Conservation (phyloP, 2,113 vertebrate species). For the Naja naja region DNA sequence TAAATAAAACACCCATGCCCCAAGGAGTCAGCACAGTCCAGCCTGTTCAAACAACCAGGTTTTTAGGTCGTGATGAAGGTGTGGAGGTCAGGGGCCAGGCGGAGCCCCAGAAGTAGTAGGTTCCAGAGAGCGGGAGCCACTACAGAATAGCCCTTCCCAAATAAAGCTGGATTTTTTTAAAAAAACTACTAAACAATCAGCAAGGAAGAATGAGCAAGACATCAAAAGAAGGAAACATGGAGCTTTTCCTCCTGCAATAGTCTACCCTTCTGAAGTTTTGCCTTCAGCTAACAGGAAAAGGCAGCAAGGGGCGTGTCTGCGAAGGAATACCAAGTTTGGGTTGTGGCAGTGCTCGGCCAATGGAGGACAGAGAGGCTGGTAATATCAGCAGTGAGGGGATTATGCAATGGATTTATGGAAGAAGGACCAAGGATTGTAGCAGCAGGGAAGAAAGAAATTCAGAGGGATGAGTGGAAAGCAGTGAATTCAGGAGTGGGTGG, state of each 20-base stretch:
- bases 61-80: no score
- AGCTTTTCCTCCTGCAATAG: background rate
- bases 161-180: background rate
- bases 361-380: background rate
- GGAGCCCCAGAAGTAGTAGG: no score
- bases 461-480: background rate
- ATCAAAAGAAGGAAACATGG: background rate
- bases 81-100: no score
- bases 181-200: background rate
- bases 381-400: background rate
- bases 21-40: no score
- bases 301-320: background rate
- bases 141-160: no score
- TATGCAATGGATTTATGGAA: background rate
- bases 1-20: no score
- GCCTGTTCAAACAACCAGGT: no score
- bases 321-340: background rate
- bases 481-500: background rate
- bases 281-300: background rate
- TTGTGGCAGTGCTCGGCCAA: background rate
- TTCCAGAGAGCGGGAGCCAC: no score
- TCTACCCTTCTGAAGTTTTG: background rate
- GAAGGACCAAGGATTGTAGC: background rate
- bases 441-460: background rate
- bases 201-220: background rate